Conservation (phyloP, 2,113 vertebrate species). For the Nicator chloris region DNA sequence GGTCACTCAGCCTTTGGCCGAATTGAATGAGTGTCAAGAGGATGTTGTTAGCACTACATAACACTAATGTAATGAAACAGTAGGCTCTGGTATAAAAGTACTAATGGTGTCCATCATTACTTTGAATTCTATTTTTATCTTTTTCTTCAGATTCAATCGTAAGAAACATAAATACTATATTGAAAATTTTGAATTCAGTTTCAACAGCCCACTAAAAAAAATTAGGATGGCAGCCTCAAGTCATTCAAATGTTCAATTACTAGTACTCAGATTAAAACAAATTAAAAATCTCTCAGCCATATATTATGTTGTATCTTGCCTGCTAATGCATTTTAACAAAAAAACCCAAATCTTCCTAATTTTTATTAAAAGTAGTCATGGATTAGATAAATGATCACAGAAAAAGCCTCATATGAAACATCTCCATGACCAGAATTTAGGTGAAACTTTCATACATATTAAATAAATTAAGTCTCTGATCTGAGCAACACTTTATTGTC, state of each 20-base stretch:
- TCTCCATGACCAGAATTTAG: not conserved
- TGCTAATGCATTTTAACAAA: not conserved
- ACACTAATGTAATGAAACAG: not conserved
- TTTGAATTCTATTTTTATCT: not conserved
- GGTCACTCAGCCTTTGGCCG: not conserved
- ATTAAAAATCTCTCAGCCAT: not conserved
- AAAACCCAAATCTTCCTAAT: not conserved
- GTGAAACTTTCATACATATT: not conserved
- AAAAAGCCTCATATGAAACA: not conserved
- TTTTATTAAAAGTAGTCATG: not conserved
- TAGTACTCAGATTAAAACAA: not conserved
- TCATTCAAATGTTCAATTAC: not conserved
- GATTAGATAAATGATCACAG: not conserved
- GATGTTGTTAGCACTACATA: not conserved
- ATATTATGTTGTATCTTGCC: not conserved
- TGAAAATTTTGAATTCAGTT: not conserved
- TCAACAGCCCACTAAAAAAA: not conserved
- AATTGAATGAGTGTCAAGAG: not conserved
- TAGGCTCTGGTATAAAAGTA: not conserved
- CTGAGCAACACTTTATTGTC: not conserved
- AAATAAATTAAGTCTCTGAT: not conserved
- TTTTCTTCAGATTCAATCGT: not conserved
- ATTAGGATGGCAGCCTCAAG: not conserved
- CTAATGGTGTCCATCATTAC: not conserved
- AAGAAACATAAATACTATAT: not conserved